Evolutionary conservation across 2,888 invertebrate species (phyloP).

Genomic region (Cybosia mesomella): DNA sequence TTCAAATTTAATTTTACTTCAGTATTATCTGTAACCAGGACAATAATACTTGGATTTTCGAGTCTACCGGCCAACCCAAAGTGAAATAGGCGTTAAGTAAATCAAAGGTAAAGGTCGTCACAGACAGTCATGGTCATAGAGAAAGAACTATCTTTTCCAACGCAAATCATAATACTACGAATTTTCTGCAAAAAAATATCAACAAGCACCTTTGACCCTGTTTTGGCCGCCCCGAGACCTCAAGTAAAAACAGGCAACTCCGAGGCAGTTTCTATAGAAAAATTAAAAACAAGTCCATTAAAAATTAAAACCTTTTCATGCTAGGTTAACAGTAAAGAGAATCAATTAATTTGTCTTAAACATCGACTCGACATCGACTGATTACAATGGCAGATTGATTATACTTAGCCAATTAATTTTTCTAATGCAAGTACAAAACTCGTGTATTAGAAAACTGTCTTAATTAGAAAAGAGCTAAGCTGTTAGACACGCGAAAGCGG

Average conservation of each 20-base stretch:
- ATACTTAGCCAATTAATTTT: background rate
- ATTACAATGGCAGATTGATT: slow-evolving; percentile 3
- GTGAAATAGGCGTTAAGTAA: no score
- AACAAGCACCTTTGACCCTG: no score
- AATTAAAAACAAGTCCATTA: background rate
- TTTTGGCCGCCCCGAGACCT: background rate
- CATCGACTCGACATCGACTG: slow-evolving; percentile 6
- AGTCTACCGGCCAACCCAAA: no score
- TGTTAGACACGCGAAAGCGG: background rate
- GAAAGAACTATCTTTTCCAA: no score
- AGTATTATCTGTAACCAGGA: no score
- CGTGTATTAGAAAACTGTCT: background rate
- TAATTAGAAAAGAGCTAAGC: background rate
- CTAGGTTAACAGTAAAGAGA: background rate
- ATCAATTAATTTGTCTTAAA: slow-evolving; percentile 10
- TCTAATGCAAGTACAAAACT: background rate
- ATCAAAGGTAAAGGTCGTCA: no score
- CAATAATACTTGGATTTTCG: no score
- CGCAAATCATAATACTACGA: no score
- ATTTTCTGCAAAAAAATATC: background rate
- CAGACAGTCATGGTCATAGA: no score
- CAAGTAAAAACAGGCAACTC: background rate
- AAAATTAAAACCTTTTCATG: background rate
- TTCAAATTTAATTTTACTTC: no score
- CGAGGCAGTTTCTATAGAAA: background rate